These are phyloP conservation scores for Mormyrus iriodes DNA, from an alignment of 2,113 vertebrate species.

Conservation along the genomic window DNA sequence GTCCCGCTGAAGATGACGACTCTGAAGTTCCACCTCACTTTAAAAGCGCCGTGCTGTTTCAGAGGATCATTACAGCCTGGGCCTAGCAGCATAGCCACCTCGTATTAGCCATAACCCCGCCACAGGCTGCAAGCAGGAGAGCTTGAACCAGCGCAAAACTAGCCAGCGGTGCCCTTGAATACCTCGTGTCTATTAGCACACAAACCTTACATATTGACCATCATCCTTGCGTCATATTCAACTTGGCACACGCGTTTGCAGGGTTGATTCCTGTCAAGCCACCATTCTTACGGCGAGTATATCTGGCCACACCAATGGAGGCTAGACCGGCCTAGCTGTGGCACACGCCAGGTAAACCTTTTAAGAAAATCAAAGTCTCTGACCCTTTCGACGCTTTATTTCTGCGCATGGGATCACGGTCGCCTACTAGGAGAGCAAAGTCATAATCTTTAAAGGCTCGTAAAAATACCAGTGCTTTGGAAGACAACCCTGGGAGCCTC, in stretches of 20 bases:
- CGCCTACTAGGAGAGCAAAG: conserved; percentile 35
- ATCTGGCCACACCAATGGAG: background rate
- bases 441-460: conserved; percentile 60
- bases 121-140: background rate
- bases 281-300: background rate
- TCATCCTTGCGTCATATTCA: background rate
- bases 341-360: conserved; percentile 53
- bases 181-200: background rate
- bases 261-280: background rate
- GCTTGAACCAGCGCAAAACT: background rate
- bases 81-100: background rate
- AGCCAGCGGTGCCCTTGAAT: background rate
- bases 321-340: background rate
- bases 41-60: background rate
- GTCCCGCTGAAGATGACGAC: background rate
- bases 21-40: background rate
- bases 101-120: background rate
- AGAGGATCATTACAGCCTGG: background rate
- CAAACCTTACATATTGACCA: background rate
- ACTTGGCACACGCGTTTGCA: background rate
- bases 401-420: conserved; percentile 26
- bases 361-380: conserved; percentile 53
- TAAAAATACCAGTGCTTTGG: conserved; percentile 54
- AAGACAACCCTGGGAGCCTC: conserved; percentile 34
- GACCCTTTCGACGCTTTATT: conserved; percentile 32